A percentile compares a stretch with the other conserved stretches of the same genome.
Evolutionary conservation across 2,888 invertebrate genomes (phyloP).

Genomic region (Drosophila paranaensis): DNA sequence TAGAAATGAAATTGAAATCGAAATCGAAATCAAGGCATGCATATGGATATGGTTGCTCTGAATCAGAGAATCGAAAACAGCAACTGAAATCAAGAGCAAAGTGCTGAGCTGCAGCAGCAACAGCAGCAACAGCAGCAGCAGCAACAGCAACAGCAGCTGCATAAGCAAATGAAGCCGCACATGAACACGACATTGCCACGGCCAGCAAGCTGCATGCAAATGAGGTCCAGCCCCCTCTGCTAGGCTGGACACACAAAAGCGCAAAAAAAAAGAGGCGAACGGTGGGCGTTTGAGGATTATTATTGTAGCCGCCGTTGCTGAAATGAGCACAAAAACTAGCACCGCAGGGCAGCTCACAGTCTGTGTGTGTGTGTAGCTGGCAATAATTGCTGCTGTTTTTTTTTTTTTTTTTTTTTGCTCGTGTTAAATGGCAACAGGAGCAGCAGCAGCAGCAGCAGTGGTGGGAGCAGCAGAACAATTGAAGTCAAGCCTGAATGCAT

Average conservation of each 20-base stretch:
- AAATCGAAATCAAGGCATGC: constrained; percentile 78
- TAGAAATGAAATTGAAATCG: constrained; percentile 79
- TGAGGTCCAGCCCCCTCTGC: constrained; percentile 51
- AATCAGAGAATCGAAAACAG: constrained; percentile 25
- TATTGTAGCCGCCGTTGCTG: constrained; percentile 62
- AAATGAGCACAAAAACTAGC: constrained; percentile 59
- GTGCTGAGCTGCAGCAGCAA: constrained; percentile 7
- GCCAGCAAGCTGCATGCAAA: constrained; percentile 64
- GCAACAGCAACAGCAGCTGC: constrained; percentile 16
- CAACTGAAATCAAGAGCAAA: constrained; percentile 37
- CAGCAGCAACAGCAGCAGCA: constrained; percentile 8
- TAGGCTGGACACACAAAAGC: constrained; percentile 28
- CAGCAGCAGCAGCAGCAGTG: constrained; percentile 27
- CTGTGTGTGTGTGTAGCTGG: constrained; percentile 44
- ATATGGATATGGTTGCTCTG: constrained; percentile 62
- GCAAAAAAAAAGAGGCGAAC: constrained; percentile 15
- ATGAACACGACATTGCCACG: constrained; percentile 67
- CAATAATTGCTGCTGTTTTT: constrained; percentile 69
- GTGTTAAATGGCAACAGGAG: constrained; percentile 60
- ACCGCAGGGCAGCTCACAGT: constrained; percentile 30
- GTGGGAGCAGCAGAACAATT: constrained; percentile 61
- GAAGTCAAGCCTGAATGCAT: constrained; percentile 73
- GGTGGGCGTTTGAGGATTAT: constrained; percentile 63
- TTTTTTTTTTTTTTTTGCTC: constrained; percentile 14
- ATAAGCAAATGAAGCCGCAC: constrained; percentile 44